phyloP scores from a whole-genome alignment of 2,113 vertebrate species.

The Meleagris gallopavo region DNA sequence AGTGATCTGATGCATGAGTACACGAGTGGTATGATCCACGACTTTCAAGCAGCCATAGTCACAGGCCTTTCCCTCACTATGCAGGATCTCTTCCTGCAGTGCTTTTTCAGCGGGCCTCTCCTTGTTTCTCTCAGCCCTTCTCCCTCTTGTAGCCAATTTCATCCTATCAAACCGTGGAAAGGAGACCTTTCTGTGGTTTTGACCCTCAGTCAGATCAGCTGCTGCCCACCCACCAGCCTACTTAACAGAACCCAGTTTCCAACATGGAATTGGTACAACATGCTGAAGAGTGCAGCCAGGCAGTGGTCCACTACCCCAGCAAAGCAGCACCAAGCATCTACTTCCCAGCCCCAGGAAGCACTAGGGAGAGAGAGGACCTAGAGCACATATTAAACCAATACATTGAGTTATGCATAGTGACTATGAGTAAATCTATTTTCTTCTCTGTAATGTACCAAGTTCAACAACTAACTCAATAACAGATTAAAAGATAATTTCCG shows the following conservation, averaged over 20 bases:
- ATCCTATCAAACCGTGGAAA: rapidly evolving
- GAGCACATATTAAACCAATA: background rate
- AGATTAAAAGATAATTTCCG: background rate
- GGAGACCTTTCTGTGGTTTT: rapidly evolving
- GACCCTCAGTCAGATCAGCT: background rate
- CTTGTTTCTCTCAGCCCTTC: background rate
- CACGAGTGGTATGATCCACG: background rate
- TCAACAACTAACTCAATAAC: background rate
- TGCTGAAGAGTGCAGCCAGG: background rate
- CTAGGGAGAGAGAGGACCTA: too few species aligned
- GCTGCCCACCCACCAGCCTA: background rate
- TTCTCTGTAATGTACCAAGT: background rate
- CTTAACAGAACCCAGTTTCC: background rate
- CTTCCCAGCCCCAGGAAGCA: background rate
- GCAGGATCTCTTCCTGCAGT: background rate
- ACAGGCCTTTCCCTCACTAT: background rate
- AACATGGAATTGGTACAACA: background rate
- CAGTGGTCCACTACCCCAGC: rapidly evolving
- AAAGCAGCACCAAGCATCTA: background rate
- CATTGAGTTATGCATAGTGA: background rate
- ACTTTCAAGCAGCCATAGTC: background rate
- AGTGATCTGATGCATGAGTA: background rate
- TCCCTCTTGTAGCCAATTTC: background rate
- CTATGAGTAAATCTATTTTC: background rate
- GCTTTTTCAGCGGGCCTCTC: background rate